Percentiles rank a stretch among this genome's conserved stretches.
Evolutionary conservation across 2,888 invertebrate genomes (phyloP).

Genomic region (Netelia inedita): DNA sequence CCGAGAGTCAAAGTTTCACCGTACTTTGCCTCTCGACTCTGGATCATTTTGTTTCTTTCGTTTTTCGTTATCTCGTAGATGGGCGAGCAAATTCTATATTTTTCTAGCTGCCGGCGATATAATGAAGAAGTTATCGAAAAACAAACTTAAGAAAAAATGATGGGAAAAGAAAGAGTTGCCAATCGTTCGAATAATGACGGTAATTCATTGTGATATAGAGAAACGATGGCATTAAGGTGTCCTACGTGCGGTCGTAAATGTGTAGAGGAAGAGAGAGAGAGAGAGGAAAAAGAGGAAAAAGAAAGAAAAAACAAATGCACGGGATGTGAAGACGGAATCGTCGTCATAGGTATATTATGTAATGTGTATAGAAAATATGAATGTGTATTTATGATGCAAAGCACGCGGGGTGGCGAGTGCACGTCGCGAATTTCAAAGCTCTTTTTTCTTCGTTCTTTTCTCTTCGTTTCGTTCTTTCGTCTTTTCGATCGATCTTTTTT

Average conservation of each 20-base stretch:
- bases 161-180: slow-evolving; percentile 74
- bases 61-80: slow-evolving; percentile 73
- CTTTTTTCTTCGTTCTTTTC: slow-evolving; percentile 9
- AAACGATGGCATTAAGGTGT: slow-evolving; percentile 78
- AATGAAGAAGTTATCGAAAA: slow-evolving; percentile 71
- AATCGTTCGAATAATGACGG: slow-evolving; percentile 75
- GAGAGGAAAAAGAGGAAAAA: slow-evolving; percentile 51
- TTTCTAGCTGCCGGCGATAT: slow-evolving; percentile 78
- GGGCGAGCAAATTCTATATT: slow-evolving; percentile 80
- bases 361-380: slow-evolving; percentile 67
- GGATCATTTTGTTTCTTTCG: neutral
- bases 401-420: slow-evolving; percentile 59
- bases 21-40: slow-evolving; percentile 5
- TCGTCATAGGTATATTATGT: slow-evolving; percentile 66
- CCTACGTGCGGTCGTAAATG: slow-evolving; percentile 73
- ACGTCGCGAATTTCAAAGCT: slow-evolving; percentile 52
- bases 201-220: slow-evolving; percentile 79
- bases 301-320: slow-evolving; percentile 51
- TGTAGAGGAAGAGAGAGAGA: slow-evolving; percentile 58
- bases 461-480: neutral
- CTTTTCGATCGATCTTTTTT: neutral
- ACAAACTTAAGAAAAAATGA: slow-evolving; percentile 47
- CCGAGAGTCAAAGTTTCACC: slow-evolving; percentile 46
- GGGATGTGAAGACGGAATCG: slow-evolving; percentile 54
- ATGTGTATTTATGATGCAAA: slow-evolving; percentile 68